Conservation (phyloP, 37 sponge, comb jelly and placozoan species). For the Aphrocallistes beatrix region DNA sequence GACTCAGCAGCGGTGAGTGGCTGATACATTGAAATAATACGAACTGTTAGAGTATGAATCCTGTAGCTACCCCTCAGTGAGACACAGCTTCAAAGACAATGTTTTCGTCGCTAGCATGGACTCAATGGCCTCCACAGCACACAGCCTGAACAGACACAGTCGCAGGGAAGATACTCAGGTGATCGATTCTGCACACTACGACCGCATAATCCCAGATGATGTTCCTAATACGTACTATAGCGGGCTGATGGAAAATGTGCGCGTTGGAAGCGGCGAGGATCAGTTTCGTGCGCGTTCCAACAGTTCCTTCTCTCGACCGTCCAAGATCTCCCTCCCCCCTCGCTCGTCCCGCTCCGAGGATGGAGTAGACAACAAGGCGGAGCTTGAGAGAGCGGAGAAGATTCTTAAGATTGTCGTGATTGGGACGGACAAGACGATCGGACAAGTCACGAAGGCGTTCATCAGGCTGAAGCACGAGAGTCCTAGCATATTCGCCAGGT, state of each 20-base stretch:
- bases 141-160: too few relatives aligned
- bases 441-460: neutral
- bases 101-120: neutral
- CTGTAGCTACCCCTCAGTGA: neutral
- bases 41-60: neutral
- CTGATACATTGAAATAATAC: neutral
- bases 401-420: neutral
- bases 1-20: neutral
- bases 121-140: neutral
- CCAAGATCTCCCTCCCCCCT: neutral
- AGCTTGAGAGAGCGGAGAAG: slow-evolving; percentile 13
- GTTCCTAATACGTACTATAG: too few relatives aligned
- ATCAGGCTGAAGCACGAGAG: neutral
- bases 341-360: neutral
- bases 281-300: neutral
- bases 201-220: too few relatives aligned
- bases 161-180: too few relatives aligned
- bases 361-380: neutral
- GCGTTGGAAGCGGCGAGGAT: neutral
- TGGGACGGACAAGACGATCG: slow-evolving; percentile 9
- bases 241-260: too few relatives aligned
- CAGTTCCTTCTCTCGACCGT: slow-evolving; percentile 15
- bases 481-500: slow-evolving; percentile 5
- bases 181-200: too few relatives aligned
- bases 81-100: neutral